These are phyloP conservation scores for Caradrina kadenii DNA, from an alignment of 2,888 invertebrate genomes.

Conservation along the genomic window DNA sequence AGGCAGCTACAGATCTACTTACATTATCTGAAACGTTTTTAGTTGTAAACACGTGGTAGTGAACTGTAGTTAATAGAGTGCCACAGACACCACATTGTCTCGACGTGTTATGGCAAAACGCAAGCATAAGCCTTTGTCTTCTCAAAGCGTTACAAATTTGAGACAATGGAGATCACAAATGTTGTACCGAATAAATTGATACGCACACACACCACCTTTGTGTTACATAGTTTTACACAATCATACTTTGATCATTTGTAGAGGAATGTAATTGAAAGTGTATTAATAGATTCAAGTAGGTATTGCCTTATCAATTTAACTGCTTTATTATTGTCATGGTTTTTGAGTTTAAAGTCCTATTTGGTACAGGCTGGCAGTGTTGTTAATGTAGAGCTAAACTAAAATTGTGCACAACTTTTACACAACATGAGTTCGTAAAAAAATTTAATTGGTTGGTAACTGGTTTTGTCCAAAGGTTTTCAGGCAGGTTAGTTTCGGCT, in stretches of 20 bases:
- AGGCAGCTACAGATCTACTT: not conserved
- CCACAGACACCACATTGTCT: conserved; percentile 11
- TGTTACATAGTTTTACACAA: conserved; percentile 20
- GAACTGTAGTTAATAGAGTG: conserved; percentile 35
- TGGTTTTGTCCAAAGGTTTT: too few species aligned
- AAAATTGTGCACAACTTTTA: not conserved
- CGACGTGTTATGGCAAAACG: conserved; percentile 38
- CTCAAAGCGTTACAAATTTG: conserved; percentile 24
- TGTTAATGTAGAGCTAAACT: not conserved
- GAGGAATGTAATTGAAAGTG: conserved; percentile 30
- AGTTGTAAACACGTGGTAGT: conserved; percentile 37
- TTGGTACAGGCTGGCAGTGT: not conserved
- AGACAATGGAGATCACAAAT: conserved; percentile 16
- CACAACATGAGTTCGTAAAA: too few species aligned
- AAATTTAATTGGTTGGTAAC: too few species aligned
- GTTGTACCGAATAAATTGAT: conserved; percentile 44
- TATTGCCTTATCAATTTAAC: not conserved
- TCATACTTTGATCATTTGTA: conserved; percentile 38
- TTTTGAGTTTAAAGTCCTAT: not conserved
- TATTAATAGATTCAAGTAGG: conserved; percentile 10
- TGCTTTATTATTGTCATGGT: conserved; percentile 2
- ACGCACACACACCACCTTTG: conserved; percentile 5
- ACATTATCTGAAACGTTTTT: conserved; percentile 18
- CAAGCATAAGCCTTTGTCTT: conserved; percentile 36
- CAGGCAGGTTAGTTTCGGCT: too few species aligned